Evolutionary conservation across 2,113 vertebrate genomes (phyloP).

Genomic region (Saimiri boliviensis): DNA sequence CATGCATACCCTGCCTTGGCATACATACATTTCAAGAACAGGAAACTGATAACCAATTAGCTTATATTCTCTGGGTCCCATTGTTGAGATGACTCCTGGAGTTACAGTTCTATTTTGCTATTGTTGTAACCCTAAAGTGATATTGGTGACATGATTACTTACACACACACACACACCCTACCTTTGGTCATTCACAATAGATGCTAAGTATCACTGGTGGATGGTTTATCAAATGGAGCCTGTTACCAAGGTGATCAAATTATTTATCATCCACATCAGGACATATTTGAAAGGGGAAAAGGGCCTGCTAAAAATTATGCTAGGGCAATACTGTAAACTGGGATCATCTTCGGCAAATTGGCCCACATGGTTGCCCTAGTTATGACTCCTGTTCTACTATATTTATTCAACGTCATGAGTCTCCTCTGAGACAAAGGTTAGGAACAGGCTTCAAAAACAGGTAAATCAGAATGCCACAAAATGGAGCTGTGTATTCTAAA

Average conservation of each 20-base stretch:
- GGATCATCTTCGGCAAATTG: neutral
- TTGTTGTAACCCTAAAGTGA: neutral
- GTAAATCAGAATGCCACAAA: neutral
- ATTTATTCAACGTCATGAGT: neutral
- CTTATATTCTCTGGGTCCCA: neutral
- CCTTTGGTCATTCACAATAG: neutral
- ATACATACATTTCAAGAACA: neutral
- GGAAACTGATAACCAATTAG: neutral
- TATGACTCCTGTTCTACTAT: neutral
- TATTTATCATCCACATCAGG: neutral
- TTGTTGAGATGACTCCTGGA: neutral
- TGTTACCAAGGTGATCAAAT: neutral
- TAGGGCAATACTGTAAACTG: neutral
- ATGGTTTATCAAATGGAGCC: neutral
- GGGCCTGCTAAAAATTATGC: neutral
- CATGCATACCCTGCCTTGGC: neutral
- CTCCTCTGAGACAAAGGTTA: neutral
- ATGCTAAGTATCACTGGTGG: neutral
- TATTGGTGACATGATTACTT: neutral
- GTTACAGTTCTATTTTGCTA: neutral
- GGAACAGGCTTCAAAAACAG: neutral
- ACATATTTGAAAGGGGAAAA: neutral
- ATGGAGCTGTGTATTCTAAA: neutral
- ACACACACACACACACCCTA: neutral
- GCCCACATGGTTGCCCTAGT: neutral